Conservation (phyloP, 2,888 invertebrate genomes). For the Meiosimyza decipiens region DNA sequence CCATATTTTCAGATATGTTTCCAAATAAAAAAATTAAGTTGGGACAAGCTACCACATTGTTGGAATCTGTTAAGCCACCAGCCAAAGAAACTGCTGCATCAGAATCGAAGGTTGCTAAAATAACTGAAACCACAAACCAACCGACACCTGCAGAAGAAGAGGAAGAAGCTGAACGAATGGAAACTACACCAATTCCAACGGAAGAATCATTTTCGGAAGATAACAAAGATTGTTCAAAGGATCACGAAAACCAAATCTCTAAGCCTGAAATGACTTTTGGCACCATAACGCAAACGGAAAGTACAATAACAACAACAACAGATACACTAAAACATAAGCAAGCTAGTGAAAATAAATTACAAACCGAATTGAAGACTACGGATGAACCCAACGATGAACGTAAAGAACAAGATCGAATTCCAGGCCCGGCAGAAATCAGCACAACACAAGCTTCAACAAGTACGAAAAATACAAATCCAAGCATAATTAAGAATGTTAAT, state of each 20-base stretch:
- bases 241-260: neutral
- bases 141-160: constrained; percentile 39
- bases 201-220: constrained; percentile 38
- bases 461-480: constrained; percentile 40
- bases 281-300: constrained; percentile 8
- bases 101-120: constrained; percentile 19
- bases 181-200: constrained; percentile 27
- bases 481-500: constrained; percentile 49
- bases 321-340: constrained; percentile 1
- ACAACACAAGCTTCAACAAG: constrained; percentile 47
- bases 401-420: neutral
- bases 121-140: constrained; percentile 34
- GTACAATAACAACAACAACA: neutral
- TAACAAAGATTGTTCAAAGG: constrained; percentile 30
- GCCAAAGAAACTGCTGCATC: constrained; percentile 43
- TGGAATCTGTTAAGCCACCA: constrained; percentile 41
- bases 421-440: constrained; percentile 26
- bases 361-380: neutral
- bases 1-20: constrained; percentile 49
- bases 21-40: constrained; percentile 54
- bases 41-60: neutral
- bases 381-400: neutral
- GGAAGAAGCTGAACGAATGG: constrained; percentile 36
- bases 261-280: constrained; percentile 33
- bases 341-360: neutral